Evolutionary conservation across 2,797 vertebrate genomes (phyloP), one percentile per base, ranked within the genome.

Genomic region (Pagetopsis macropterus): DNA sequence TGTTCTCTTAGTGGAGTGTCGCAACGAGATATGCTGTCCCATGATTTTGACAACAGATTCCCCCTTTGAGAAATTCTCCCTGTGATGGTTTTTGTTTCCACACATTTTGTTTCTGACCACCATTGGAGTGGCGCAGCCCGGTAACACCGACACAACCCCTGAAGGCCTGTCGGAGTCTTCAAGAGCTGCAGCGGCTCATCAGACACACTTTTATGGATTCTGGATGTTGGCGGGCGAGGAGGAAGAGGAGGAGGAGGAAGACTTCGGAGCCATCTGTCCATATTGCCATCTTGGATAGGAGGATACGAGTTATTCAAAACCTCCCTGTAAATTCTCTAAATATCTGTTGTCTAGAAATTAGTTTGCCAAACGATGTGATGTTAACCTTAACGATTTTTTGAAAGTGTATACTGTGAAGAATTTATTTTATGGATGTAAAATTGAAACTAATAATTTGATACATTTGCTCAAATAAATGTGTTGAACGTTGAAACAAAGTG

Each of bases 381-480:
- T 81, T 76, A 84, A 85, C 75, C 70, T 67, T 54, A 54, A 51
- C 4, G 6, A 64, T 58, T 73, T 83, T 87, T 81, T 72, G 63
- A 74, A 88, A 70, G 70, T 85, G 87, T 90, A 89, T 65, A 91
- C 91, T 92, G 92, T 93, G 93, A 93, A 92, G 81, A 87, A 75
- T 78, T 90, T 88, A 87, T 92, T 92, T 92, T 92, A 72, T 89
- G 76, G 85, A 89, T 90, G 90, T 92, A 83, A 84, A 90, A 84
- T 72, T 79, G 49, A 86, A 87, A 87, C 87, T 83, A 89, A 86
- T 88, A 84, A 91, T 93, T 94, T 92, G 91, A 93, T 94, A 93
- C 89, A 90, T 92, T 91, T 93, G 88, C 88, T 91, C 87, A 87
- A 93, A 92, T 93, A 93, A 92, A 93, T 90, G 90, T 93, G 90